Percentiles rank a stretch among this genome's conserved stretches.
Evolutionary conservation across 2,113 vertebrate genomes (phyloP).

Genomic region (Suncus etruscus): DNA sequence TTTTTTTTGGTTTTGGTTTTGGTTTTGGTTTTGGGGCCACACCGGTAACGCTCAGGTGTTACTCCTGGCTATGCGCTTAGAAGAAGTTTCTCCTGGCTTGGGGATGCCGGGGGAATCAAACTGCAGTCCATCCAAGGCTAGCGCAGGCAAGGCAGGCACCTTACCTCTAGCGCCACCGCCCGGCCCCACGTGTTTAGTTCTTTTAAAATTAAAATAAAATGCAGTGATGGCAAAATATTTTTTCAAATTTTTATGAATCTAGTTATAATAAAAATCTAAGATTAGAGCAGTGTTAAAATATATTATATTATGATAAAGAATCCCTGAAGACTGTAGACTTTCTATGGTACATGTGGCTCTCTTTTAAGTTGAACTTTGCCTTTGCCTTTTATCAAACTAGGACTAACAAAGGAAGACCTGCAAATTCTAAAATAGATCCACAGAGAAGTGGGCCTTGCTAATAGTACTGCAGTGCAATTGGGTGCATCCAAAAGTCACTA

Average conservation of each 20-base stretch:
- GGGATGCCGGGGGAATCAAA: no score
- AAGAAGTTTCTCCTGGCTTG: no score
- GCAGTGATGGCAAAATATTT: not conserved
- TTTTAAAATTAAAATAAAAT: slow-evolving; percentile 49
- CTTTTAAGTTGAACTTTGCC: slow-evolving; percentile 51
- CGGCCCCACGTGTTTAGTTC: not conserved
- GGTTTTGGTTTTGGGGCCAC: no score
- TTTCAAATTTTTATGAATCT: slow-evolving; percentile 49
- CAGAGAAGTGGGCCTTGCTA: slow-evolving; percentile 30
- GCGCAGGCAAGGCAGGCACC: no score
- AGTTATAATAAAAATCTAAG: slow-evolving; percentile 54
- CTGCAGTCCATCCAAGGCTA: no score
- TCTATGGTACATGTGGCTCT: slow-evolving; percentile 43
- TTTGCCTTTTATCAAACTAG: slow-evolving; percentile 51
- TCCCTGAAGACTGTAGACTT: slow-evolving; percentile 43
- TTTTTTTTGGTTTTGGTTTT: no score
- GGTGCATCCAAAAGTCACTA: not conserved
- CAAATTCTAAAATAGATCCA: slow-evolving; percentile 53
- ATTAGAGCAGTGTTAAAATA: slow-evolving; percentile 45
- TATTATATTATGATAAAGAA: slow-evolving; percentile 7
- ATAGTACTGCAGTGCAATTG: slow-evolving; percentile 28
- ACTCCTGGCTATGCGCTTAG: no score
- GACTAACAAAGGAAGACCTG: slow-evolving; percentile 38
- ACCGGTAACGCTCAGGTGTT: no score
- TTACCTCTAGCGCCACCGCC: no score